Conservation (phyloP, 2,888 invertebrate genomes). For the Norana najaformis region DNA sequence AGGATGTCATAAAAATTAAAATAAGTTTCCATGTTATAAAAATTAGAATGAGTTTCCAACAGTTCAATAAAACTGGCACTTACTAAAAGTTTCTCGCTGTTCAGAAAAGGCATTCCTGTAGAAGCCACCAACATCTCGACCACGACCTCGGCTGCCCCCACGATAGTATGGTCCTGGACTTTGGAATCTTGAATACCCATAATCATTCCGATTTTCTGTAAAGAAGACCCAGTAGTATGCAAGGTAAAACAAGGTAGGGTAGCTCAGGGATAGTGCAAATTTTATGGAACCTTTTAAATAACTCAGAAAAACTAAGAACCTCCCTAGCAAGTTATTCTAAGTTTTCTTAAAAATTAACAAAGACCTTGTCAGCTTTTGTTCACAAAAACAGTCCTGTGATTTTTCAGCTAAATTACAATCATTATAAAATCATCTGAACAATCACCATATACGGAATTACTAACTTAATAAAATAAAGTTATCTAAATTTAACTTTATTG, state of each 20-base stretch:
- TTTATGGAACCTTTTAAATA: neutral
- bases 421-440: too few relatives aligned
- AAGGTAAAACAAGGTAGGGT: neutral
- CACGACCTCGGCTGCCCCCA: slow-evolving; percentile 1
- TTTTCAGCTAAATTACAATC: too few relatives aligned
- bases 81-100: neutral
- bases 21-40: neutral
- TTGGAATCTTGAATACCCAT: neutral
- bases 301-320: neutral
- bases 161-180: slow-evolving; percentile 1
- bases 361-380: too few relatives aligned
- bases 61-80: neutral
- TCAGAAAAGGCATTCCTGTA: neutral
- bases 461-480: too few relatives aligned
- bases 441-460: too few relatives aligned
- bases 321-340: neutral
- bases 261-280: neutral
- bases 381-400: too few relatives aligned
- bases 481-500: neutral
- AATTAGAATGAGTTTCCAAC: neutral
- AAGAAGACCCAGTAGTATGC: neutral
- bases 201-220: neutral
- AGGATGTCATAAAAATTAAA: neutral
- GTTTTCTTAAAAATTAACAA: too few relatives aligned
- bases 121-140: neutral